phyloP scores from a whole-genome alignment of 2,888 invertebrate genomes.

The Pheosia gnoma region DNA sequence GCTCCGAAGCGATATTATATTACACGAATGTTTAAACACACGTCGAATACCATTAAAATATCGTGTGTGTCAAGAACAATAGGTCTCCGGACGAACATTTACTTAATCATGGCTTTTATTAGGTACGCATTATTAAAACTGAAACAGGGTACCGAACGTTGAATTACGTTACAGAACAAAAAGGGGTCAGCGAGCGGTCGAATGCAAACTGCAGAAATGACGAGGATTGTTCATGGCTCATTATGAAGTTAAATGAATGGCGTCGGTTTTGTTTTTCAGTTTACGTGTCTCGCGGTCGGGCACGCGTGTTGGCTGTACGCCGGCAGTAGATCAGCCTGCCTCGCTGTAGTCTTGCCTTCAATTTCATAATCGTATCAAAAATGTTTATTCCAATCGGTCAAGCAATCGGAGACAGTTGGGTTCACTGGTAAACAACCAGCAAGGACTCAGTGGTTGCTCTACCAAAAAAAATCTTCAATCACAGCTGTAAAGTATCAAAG shows the following conservation, averaged over 20 bases:
- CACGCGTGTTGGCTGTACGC: slow-evolving; percentile 41
- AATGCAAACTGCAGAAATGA: slow-evolving; percentile 71
- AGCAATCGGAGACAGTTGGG: no score
- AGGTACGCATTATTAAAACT: slow-evolving; percentile 68
- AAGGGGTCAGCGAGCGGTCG: slow-evolving; percentile 64
- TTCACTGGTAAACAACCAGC: no score
- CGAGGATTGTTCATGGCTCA: slow-evolving; percentile 78
- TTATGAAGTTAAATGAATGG: slow-evolving; percentile 76
- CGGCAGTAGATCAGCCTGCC: no score
- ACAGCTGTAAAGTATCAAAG: no score
- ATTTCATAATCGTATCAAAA: no score
- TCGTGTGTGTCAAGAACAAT: slow-evolving; percentile 70
- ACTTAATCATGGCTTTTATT: slow-evolving; percentile 74
- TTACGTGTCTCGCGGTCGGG: slow-evolving; percentile 52
- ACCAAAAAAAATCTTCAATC: no score
- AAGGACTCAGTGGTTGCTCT: no score
- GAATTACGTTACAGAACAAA: slow-evolving; percentile 70
- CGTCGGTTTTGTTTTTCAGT: slow-evolving; percentile 59
- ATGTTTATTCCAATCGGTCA: not conserved
- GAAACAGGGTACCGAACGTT: slow-evolving; percentile 62
- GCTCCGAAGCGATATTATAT: slow-evolving; percentile 47
- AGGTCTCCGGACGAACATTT: slow-evolving; percentile 63
- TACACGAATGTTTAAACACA: slow-evolving; percentile 51
- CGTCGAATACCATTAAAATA: slow-evolving; percentile 53
- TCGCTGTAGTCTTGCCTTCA: no score